Base-by-base conservation (phyloP, 2,113 vertebrate species). In the Sylvilagus bachmani region DNA sequence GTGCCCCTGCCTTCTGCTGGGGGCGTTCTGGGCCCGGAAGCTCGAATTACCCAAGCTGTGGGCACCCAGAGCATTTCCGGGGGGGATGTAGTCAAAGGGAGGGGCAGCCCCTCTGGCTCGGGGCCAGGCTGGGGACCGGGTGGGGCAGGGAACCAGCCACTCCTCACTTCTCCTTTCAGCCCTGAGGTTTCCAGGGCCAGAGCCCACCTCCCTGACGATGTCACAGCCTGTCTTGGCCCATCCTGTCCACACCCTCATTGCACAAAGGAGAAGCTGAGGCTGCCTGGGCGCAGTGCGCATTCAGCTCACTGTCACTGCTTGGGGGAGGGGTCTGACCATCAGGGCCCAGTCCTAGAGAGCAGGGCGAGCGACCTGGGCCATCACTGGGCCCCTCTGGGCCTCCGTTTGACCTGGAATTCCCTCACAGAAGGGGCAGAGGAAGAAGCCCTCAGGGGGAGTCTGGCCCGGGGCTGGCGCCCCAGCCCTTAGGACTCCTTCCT, bases 161-260 rank as follows among this genome's bases (percentile, higher is more conserved):
- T 82, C 75, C 49, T 71, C 70, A 88, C 92, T 97, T 97, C 96
- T 81, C 78, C 86, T 94, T 96, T 90, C 38, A 58, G 62, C 36
- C 33, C 44, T 12, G 5, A 73, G 90, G 19, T 71, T 44, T 49
- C 29, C 61, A 25, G 79, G 91, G 89, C 89, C 2, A 21, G 31
- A 69, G 66, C 70, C 49, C 6, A 0, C 70, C 86, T n/a, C 77
- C 58, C 69, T 33, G 75, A 5, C 67, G 61, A 84, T 1, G 2
- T 89, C 84, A 73, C 25, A 6, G 1, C 31, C 33, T 8, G 38
- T 61, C 92, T 33, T 71, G 58, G 51, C 58, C 36, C 91, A 78
- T 29, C 38, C 64, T 66, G 8, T 14, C 17, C 51, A 31, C 73
- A 83, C 8, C 22, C 33, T 79, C 16, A 3, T 16, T 2, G 75